A percentile compares a stretch with the other conserved stretches of the same genome.
Conservation (phyloP, 2,113 vertebrate genomes). For the Coptodon rendalli region DNA sequence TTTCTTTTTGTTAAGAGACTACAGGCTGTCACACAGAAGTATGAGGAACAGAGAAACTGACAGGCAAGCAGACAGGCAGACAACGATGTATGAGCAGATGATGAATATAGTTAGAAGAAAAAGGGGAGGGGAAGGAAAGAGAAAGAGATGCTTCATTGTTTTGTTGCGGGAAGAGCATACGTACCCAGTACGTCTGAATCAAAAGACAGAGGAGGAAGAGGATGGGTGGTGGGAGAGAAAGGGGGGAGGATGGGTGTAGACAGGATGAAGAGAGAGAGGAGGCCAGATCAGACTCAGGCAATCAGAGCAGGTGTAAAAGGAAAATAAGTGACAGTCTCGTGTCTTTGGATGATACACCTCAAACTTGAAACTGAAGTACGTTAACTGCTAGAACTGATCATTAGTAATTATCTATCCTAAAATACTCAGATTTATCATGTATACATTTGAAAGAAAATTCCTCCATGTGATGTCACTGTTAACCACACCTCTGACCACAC, state of each 20-base stretch:
- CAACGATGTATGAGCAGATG: conserved; percentile 47
- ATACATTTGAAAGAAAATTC: neutral
- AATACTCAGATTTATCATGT: neutral
- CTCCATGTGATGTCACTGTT: neutral
- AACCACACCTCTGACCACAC: neutral
- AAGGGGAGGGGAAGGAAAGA: neutral
- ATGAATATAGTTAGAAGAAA: conserved; percentile 42
- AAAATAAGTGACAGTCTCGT: neutral
- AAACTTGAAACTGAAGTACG: neutral
- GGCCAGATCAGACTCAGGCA: conserved; percentile 66
- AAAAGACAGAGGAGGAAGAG: conserved; percentile 38
- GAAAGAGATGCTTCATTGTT: conserved; percentile 16
- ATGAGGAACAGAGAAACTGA: conserved; percentile 63
- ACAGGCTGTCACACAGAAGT: conserved; percentile 53
- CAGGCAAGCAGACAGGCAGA: conserved; percentile 64
- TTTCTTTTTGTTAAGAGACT: conserved; percentile 31
- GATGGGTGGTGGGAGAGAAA: conserved; percentile 20
- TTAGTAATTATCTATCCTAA: neutral
- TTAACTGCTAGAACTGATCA: neutral
- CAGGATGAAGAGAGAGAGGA: conserved; percentile 69
- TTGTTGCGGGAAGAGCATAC: conserved; percentile 69
- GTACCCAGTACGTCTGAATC: conserved; percentile 86
- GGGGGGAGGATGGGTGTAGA: conserved; percentile 38
- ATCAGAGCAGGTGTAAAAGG: conserved; percentile 30
- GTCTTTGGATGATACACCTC: neutral